Conservation (phyloP, 2,888 invertebrate species). For the Malthinus flaveolus region DNA sequence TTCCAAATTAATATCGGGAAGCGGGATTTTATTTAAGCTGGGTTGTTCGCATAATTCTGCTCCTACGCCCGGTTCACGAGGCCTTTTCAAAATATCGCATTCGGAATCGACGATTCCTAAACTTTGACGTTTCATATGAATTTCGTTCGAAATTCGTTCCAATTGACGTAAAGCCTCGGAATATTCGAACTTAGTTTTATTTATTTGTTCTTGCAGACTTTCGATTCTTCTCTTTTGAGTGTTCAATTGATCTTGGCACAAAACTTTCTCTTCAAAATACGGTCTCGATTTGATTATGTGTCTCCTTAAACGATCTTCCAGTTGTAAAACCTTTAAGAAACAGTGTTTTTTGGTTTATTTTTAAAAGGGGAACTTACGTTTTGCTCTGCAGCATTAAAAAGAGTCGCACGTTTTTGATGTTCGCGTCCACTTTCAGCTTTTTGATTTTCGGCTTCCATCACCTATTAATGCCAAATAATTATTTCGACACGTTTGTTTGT, state of each 20-base stretch:
- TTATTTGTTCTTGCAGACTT: constrained; percentile 77
- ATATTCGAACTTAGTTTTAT: constrained; percentile 79
- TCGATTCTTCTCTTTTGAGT: constrained; percentile 85
- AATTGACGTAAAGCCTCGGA: constrained; percentile 79
- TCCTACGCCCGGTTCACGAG: constrained; percentile 68
- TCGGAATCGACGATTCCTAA: constrained; percentile 36
- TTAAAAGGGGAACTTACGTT: constrained; percentile 57
- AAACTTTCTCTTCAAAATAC: constrained; percentile 88
- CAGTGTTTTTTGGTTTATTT: neutral
- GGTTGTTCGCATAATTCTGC: constrained; percentile 57
- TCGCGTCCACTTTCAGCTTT: constrained; percentile 88
- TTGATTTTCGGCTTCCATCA: constrained; percentile 90
- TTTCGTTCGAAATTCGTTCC: constrained; percentile 91
- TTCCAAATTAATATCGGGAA: constrained; percentile 60
- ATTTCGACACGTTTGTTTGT: no score
- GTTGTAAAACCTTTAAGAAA: constrained; percentile 64
- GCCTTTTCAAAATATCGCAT: constrained; percentile 57
- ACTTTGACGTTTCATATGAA: constrained; percentile 72
- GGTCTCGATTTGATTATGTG: constrained; percentile 85
- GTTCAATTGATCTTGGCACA: constrained; percentile 82
- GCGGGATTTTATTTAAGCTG: constrained; percentile 36
- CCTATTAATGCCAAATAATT: constrained; percentile 59
- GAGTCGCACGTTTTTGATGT: constrained; percentile 79
- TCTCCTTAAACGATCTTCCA: constrained; percentile 81
- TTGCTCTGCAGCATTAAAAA: constrained; percentile 80